Percentiles rank a stretch among this genome's conserved stretches.
These are phyloP conservation scores for Tetragonula carbonaria DNA, from an alignment of 2,888 invertebrate species.

Conservation along the genomic window DNA sequence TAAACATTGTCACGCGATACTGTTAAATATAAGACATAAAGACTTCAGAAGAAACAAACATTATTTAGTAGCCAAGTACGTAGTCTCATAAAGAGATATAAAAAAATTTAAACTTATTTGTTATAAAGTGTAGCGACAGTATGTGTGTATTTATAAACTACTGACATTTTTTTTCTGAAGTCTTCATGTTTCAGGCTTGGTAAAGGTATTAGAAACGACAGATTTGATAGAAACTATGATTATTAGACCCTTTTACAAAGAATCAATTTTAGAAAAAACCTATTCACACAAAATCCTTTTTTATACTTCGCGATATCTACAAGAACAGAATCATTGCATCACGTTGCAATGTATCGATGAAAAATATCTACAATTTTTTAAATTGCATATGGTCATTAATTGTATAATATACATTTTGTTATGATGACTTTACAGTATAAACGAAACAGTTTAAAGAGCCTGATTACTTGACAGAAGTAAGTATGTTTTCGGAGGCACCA, in stretches of 20 bases:
- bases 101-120: neutral
- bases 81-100: slow-evolving; percentile 17
- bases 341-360: slow-evolving; percentile 80
- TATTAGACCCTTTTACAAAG: slow-evolving; percentile 85
- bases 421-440: slow-evolving; percentile 79
- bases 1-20: slow-evolving; percentile 35
- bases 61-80: slow-evolving; percentile 17
- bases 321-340: slow-evolving; percentile 83
- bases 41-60: slow-evolving; percentile 47
- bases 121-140: neutral
- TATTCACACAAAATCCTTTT: slow-evolving; percentile 84
- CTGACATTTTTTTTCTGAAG: slow-evolving; percentile 42
- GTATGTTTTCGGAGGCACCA: slow-evolving; percentile 54
- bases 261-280: slow-evolving; percentile 84
- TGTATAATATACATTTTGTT: slow-evolving; percentile 76
- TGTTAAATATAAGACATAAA: slow-evolving; percentile 45
- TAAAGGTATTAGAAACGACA: slow-evolving; percentile 56
- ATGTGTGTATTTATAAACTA: slow-evolving; percentile 1
- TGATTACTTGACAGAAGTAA: slow-evolving; percentile 52
- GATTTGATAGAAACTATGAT: slow-evolving; percentile 84
- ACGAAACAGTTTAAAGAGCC: slow-evolving; percentile 69
- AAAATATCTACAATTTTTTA: slow-evolving; percentile 80
- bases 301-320: slow-evolving; percentile 83
- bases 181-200: slow-evolving; percentile 58
- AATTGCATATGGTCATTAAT: slow-evolving; percentile 72